A percentile compares a stretch with the other conserved stretches of the same genome.
Conservation (phyloP, 1,140 invertebrate genomes). For the Tetramorium simillimum region DNA sequence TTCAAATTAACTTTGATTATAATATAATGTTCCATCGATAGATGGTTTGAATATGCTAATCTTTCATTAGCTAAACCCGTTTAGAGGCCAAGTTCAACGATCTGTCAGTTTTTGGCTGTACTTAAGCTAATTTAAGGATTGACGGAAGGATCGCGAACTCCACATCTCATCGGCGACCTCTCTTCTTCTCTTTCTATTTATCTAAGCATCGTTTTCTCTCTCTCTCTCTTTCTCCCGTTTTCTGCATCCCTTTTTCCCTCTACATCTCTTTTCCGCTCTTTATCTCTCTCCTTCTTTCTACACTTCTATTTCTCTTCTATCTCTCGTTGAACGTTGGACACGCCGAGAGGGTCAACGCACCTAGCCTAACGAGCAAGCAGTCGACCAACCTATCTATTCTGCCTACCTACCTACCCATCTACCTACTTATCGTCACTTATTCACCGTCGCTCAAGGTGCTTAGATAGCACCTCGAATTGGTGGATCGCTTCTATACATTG, state of each 20-base stretch:
- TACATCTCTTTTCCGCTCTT: slow-evolving; percentile 6
- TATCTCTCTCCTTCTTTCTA: slow-evolving; percentile 24
- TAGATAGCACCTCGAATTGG: slow-evolving; percentile 62
- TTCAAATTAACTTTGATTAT: slow-evolving; percentile 36
- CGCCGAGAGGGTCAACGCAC: slow-evolving; percentile 75
- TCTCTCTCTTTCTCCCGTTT: slow-evolving; percentile 28
- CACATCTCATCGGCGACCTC: slow-evolving; percentile 50
- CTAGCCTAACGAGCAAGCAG: slow-evolving; percentile 73
- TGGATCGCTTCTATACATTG: slow-evolving; percentile 21
- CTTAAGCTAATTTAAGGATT: slow-evolving; percentile 34
- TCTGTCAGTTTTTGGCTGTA: slow-evolving; percentile 62
- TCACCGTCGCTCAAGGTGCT: slow-evolving; percentile 69
- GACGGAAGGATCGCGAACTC: slow-evolving; percentile 61
- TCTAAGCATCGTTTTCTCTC: slow-evolving; percentile 9
- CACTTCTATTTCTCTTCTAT: slow-evolving; percentile 51
- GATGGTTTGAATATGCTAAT: slow-evolving; percentile 46
- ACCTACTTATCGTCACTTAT: slow-evolving; percentile 82
- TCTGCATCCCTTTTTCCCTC: slow-evolving; percentile 34
- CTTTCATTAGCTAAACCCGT: slow-evolving; percentile 40
- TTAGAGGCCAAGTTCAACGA: slow-evolving; percentile 52
- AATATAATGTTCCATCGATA: slow-evolving; percentile 39
- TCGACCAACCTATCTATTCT: slow-evolving; percentile 76
- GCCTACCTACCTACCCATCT: slow-evolving; percentile 81
- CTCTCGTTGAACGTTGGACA: slow-evolving; percentile 67
- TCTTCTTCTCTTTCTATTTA: slow-evolving; percentile 8